Evolutionary conservation across 1,140 invertebrate genomes (phyloP).

Genomic region (Pantala flavescens): DNA sequence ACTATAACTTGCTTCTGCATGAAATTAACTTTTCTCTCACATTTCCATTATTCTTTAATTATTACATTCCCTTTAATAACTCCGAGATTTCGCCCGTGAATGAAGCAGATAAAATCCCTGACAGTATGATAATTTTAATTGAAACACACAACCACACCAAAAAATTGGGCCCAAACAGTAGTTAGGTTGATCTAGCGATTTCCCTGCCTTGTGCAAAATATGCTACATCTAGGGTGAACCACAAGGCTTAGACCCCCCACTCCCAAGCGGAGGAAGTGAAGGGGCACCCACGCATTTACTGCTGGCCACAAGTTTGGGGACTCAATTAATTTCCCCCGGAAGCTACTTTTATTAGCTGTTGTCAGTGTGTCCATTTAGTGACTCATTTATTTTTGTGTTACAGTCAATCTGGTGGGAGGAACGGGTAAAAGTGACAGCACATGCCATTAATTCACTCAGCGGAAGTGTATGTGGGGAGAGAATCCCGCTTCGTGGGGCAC

Average conservation of each 20-base stretch:
- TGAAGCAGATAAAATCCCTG: constrained; percentile 7
- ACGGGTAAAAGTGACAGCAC: neutral
- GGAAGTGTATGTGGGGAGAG: neutral
- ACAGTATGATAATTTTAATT: neutral
- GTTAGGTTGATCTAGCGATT: constrained; percentile 1
- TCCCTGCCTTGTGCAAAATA: neutral
- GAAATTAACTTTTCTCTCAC: too few species aligned
- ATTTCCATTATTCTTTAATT: too few species aligned
- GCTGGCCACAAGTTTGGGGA: too few species aligned
- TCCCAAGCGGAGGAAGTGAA: neutral
- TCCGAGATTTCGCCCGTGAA: neutral
- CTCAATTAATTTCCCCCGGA: too few species aligned
- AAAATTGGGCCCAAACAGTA: neutral
- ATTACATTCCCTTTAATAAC: too few species aligned
- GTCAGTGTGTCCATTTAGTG: constrained; percentile 5
- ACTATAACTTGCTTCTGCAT: too few species aligned
- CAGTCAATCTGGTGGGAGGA: neutral
- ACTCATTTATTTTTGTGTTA: neutral
- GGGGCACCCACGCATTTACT: neutral
- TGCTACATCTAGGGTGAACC: neutral
- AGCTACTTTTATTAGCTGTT: neutral
- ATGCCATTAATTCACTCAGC: constrained; percentile 9
- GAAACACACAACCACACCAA: constrained; percentile 4
- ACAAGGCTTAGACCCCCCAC: neutral
- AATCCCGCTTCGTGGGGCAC: neutral